Evolutionary conservation across 2,797 vertebrate species (phyloP), one percentile per base, ranked within the genome.

Genomic region (Notolepis coatsorum): DNA sequence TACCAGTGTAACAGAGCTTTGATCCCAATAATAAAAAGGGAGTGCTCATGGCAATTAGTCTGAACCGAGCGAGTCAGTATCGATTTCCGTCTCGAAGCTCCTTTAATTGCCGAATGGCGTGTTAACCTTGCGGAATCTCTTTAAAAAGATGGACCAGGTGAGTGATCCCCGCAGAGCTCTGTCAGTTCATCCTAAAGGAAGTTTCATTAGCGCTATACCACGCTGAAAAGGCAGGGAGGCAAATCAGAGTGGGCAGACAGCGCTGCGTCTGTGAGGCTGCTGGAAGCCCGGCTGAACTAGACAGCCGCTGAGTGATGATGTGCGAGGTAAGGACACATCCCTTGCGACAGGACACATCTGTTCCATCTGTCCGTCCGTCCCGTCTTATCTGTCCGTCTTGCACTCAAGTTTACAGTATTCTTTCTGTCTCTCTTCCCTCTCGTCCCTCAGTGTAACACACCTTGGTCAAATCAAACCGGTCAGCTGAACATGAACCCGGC

Each of bases 21-120:
- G 56, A 75, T 71, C 53, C 60, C 35, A 47, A 48, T 43, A 55
- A 70, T 45, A 68, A 68, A 81, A n/a, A 66, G 20, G 18, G 30
- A 77, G 42, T 17, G 67, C 41, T 20, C 20, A 21, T 46, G 20
- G 45, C 49, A 80, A 52, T 77, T 68, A 75, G 43, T 57, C 61
- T 55, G 47, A 72, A 81, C 69, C 79, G 23, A 80, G 69, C 59
- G 75, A 45, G 55, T 60, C 60, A 46, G 4, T 51, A 71, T 69
- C 42, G 73, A 80, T 80, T 71, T 68, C 37, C 18, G 21, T 52
- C 47, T 53, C 53, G 62, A 61, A 84, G 75, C 66, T 50, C 58
- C 64, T 74, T 71, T 75, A 75, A 77, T 81, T 75, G 77, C 60
- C 31, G 49, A 66, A 65, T 41, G 48, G 24, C 46, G 66, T 45